Evolutionary conservation across 2,888 invertebrate genomes (phyloP), one percentile per base, ranked within the genome.

Genomic region (Tuta absoluta): DNA sequence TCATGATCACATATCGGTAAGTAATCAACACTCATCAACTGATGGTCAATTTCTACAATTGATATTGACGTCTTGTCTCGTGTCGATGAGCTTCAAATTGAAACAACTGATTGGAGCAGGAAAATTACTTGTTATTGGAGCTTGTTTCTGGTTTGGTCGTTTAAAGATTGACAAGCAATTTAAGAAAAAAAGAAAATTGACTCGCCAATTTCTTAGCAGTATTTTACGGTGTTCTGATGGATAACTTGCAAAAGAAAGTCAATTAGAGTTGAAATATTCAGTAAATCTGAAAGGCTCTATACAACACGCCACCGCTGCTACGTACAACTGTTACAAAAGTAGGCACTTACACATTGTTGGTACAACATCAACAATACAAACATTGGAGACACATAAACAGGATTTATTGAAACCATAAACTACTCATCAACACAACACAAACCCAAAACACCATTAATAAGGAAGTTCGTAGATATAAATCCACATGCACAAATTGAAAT

Each of bases 11-110:
- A 24, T 12, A 28, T 24, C 14, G n/a, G n/a, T 28, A 14, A 28
- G 56, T 56, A 28, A n/a, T 28, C 24, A 56, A 24, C 60, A 12
- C 12, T 56, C 33, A 24, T 56, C 60, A 45, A 21, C 24, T 23
- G 45, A 24, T 24, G 12, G 12, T 58, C 37, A 37, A 58, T 62
- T 61, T 75, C 70, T 72, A 75, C 86, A 86, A 86, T 86, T 85
- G 86, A 78, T 84, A 82, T 80, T 75, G 81, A 77, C 76, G 73
- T 77, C 82, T 80, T 81, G 82, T 75, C 69, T 75, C 69, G 81
- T 79, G 80, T 79, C 86, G 86, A 87, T 82, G 81, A 84, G 79
- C 73, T 70, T 19, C 51, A 11, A 51, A 33, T 38, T 45, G 56
- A 41, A 41, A 41, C 12, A 41, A 41, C 41, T 41, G 41, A 12